Conservation (phyloP, 2,888 invertebrate genomes). For the Acanthacorydalis orientalis region DNA sequence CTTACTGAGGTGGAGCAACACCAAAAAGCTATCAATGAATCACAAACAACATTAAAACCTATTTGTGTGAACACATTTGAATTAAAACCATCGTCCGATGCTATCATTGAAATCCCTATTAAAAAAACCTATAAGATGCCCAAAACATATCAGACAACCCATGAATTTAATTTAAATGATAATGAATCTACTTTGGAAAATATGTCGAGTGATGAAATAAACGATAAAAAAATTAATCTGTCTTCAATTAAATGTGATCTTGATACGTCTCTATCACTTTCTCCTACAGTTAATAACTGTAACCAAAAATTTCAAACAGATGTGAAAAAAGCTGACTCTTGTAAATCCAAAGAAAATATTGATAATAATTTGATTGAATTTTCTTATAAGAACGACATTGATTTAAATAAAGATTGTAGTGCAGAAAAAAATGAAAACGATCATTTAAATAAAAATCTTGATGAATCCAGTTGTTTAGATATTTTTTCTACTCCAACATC, state of each 20-base stretch:
- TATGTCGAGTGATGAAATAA: not conserved
- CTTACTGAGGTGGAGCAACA: slow-evolving; percentile 25
- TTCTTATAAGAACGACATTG: not conserved
- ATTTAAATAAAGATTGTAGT: not conserved
- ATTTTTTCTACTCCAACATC: not conserved
- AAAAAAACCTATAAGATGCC: slow-evolving; percentile 18
- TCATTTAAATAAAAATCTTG: not conserved
- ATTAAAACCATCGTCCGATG: slow-evolving; percentile 22
- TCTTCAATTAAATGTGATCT: too few relatives aligned
- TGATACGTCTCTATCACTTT: too few relatives aligned
- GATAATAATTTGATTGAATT: not conserved
- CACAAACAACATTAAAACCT: slow-evolving; percentile 14
- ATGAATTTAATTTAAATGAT: slow-evolving; percentile 15
- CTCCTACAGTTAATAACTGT: too few relatives aligned
- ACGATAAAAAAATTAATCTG: too few relatives aligned
- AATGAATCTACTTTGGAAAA: slow-evolving; percentile 3
- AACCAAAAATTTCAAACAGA: too few relatives aligned
- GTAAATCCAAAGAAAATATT: too few relatives aligned
- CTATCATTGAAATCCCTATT: slow-evolving; percentile 25
- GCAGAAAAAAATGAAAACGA: not conserved
- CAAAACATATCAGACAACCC: slow-evolving; percentile 20
- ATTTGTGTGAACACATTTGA: slow-evolving; percentile 22
- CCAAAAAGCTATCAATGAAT: slow-evolving; percentile 21
- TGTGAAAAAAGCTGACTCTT: too few relatives aligned
- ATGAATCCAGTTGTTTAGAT: not conserved